phyloP scores from a whole-genome alignment of 2,113 vertebrate species.

The Oreochromis tanganicae region DNA sequence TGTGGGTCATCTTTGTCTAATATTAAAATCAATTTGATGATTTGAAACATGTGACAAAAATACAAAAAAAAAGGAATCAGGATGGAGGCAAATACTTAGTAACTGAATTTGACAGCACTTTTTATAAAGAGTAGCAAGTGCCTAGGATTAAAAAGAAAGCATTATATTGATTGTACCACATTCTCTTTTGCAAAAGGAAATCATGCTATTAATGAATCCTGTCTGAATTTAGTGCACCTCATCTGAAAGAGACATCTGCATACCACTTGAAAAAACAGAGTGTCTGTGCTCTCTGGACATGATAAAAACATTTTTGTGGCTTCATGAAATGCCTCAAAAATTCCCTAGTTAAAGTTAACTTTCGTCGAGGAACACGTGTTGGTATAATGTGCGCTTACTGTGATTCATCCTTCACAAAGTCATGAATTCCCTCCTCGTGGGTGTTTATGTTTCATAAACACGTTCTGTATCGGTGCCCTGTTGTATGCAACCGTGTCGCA shows the following conservation, averaged over 20 bases:
- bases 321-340: not conserved
- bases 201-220: not conserved
- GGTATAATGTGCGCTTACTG: not conserved
- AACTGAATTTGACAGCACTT: not conserved
- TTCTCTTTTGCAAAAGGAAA: not conserved
- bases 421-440: not conserved
- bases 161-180: not conserved
- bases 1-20: fast-evolving
- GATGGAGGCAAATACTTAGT: not conserved
- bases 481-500: not conserved
- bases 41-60: not conserved
- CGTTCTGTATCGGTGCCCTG: not conserved
- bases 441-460: not conserved
- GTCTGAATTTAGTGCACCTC: not conserved
- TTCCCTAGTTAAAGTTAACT: not conserved
- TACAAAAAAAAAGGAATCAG: not conserved
- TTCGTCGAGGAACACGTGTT: not conserved
- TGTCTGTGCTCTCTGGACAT: not conserved
- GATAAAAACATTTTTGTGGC: not conserved
- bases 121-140: not conserved
- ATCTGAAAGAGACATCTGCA: not conserved
- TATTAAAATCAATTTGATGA: not conserved
- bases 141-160: not conserved
- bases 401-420: not conserved
- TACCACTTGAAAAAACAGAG: not conserved